Percentiles rank a stretch among this genome's conserved stretches.
Evolutionary conservation across 2,888 invertebrate genomes (phyloP).

Genomic region (Leptinotarsa peninsularis): DNA sequence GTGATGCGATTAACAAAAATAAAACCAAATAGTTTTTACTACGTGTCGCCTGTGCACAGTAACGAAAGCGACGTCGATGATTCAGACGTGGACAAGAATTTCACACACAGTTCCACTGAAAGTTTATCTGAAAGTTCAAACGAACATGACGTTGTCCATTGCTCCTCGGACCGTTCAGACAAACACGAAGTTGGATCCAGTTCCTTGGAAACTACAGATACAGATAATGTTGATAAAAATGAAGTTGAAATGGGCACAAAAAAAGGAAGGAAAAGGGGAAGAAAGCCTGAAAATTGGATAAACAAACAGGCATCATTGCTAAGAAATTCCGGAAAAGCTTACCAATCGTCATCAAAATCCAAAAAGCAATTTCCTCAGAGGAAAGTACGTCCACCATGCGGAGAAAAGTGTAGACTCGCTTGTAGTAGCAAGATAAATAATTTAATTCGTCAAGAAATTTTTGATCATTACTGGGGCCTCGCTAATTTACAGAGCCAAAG

Average conservation of each 20-base stretch:
- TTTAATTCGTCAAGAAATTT: not conserved
- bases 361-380: conserved; percentile 16
- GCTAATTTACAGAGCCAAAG: conserved; percentile 19
- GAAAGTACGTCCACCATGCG: conserved; percentile 19
- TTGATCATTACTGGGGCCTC: conserved; percentile 19
- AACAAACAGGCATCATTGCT: conserved; percentile 19
- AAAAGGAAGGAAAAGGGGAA: conserved; percentile 18
- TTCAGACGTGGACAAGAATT: conserved; percentile 22
- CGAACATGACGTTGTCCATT: too few species aligned
- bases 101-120: conserved; percentile 1
- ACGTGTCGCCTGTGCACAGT: conserved; percentile 23
- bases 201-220: not conserved
- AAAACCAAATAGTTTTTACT: not conserved
- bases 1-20: too few species aligned
- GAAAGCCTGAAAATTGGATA: conserved; percentile 21
- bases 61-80: conserved; percentile 32
- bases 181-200: not conserved
- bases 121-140: not conserved
- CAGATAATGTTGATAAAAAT: not conserved
- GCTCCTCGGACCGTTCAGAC: not conserved
- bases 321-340: conserved; percentile 24
- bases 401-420: conserved; percentile 19
- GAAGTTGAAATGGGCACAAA: conserved; percentile 1
- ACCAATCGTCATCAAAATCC: conserved; percentile 20
- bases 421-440: conserved; percentile 21